phyloP scores from a whole-genome alignment of 2,888 invertebrate genomes.

The Ophioninae sp. region DNA sequence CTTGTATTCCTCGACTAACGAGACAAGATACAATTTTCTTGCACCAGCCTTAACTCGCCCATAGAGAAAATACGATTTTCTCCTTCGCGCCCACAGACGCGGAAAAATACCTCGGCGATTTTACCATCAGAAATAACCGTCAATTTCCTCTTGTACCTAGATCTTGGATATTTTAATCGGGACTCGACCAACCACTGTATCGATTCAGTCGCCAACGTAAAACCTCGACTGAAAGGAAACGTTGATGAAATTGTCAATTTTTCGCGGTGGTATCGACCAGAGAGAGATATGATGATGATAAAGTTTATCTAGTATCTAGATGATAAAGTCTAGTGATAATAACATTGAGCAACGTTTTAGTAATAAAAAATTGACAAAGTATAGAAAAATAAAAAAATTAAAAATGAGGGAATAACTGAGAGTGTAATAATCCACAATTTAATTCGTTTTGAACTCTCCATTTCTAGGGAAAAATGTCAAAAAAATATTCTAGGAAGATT shows the following conservation, averaged over 20 bases:
- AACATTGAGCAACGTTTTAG: too few species aligned
- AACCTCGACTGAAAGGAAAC: neutral
- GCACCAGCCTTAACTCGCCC: neutral
- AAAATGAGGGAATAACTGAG: too few species aligned
- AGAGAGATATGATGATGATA: neutral
- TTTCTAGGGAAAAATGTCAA: too few species aligned
- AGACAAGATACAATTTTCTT: conserved; percentile 28
- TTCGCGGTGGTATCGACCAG: conserved; percentile 14
- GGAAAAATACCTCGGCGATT: neutral
- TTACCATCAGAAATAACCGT: neutral
- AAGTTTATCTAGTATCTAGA: too few species aligned
- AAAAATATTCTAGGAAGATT: too few species aligned
- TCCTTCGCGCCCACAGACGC: neutral
- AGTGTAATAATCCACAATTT: too few species aligned
- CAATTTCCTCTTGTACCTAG: conserved; percentile 13
- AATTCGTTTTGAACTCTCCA: too few species aligned
- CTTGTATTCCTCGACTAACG: conserved; percentile 15
- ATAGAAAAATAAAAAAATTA: too few species aligned
- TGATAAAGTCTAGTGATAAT: too few species aligned
- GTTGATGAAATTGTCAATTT: conserved; percentile 13
- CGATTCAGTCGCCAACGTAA: neutral
- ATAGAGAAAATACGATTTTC: conserved; percentile 2
- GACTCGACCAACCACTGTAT: conserved; percentile 12
- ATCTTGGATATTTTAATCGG: conserved; percentile 19
- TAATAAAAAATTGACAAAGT: too few species aligned